Conservation (phyloP, 2,113 vertebrate species). For the Patagioenas fasciata region DNA sequence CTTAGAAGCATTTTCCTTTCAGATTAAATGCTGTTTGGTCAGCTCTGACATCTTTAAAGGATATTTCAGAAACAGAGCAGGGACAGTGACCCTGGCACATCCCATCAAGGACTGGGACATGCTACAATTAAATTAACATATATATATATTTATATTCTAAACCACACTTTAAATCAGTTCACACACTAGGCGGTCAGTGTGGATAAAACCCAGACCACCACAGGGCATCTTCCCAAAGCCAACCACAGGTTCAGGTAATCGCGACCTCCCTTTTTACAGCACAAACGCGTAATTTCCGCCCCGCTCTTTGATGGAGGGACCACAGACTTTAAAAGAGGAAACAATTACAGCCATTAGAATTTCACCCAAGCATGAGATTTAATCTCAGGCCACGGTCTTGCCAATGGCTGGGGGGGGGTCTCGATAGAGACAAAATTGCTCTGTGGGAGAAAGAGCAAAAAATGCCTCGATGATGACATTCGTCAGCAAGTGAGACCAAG, state of each 20-base stretch:
- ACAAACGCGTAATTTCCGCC: slow-evolving; percentile 68
- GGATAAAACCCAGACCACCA: slow-evolving; percentile 49
- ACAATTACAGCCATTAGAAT: slow-evolving; percentile 67
- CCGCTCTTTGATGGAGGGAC: slow-evolving; percentile 63
- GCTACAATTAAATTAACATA: not conserved
- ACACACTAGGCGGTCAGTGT: not conserved
- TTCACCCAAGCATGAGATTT: slow-evolving; percentile 68
- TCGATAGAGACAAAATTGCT: slow-evolving; percentile 66
- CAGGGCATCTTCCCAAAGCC: slow-evolving; percentile 43
- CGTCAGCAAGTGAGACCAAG: slow-evolving; percentile 67
- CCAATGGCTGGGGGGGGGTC: slow-evolving; percentile 38
- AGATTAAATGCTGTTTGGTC: not conserved
- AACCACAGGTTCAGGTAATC: slow-evolving; percentile 65
- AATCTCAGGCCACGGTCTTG: slow-evolving; percentile 56
- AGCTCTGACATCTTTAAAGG: not conserved
- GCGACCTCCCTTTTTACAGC: slow-evolving; percentile 43
- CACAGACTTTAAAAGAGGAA: slow-evolving; percentile 69
- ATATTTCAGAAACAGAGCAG: not conserved
- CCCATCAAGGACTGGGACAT: not conserved
- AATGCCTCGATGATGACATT: slow-evolving; percentile 66
- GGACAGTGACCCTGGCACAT: too few relatives aligned
- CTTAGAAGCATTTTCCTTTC: not conserved
- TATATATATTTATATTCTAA: not conserved
- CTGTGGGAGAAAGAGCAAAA: slow-evolving; percentile 27
- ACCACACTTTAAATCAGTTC: slow-evolving; percentile 7